Evolutionary conservation across 1,140 invertebrate genomes (phyloP).

Genomic region (Drosophila varians): DNA sequence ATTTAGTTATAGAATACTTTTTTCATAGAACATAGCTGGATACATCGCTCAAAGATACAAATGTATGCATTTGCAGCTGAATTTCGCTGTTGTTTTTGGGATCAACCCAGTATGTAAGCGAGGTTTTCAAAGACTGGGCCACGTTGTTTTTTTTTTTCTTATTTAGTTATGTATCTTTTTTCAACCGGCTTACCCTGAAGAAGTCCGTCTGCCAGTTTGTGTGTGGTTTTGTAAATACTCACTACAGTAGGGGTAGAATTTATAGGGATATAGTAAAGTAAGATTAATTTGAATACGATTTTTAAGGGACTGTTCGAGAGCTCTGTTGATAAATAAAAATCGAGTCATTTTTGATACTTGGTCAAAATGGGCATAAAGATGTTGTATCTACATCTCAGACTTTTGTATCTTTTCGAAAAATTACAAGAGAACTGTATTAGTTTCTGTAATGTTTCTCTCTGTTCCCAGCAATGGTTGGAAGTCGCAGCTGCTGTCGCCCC

Average conservation of each 20-base stretch:
- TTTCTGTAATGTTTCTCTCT: slow-evolving; percentile 26
- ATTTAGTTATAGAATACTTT: slow-evolving; percentile 27
- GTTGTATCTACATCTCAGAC: too few relatives aligned
- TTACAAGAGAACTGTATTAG: not conserved
- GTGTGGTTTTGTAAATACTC: not conserved
- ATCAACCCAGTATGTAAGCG: slow-evolving; percentile 12
- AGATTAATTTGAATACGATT: too few relatives aligned
- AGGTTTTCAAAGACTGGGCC: slow-evolving; percentile 38
- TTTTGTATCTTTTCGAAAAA: not conserved
- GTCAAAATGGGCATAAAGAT: too few relatives aligned
- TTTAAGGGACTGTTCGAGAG: too few relatives aligned
- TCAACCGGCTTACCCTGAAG: slow-evolving; percentile 39
- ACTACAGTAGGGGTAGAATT: not conserved
- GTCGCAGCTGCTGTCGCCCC: slow-evolving; percentile 39
- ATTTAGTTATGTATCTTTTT: slow-evolving; percentile 22
- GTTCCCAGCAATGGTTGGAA: slow-evolving; percentile 63
- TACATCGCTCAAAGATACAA: too few relatives aligned
- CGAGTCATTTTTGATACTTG: too few relatives aligned
- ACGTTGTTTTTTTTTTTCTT: slow-evolving; percentile 28
- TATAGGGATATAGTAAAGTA: not conserved
- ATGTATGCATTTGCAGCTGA: too few relatives aligned
- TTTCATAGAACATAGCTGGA: slow-evolving; percentile 14
- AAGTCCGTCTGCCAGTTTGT: not conserved
- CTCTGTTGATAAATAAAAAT: too few relatives aligned
- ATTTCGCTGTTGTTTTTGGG: not conserved